Percentiles rank a stretch among this genome's conserved stretches.
phyloP scores from a whole-genome alignment of 2,797 vertebrate genomes.

The Siniperca obscura region DNA sequence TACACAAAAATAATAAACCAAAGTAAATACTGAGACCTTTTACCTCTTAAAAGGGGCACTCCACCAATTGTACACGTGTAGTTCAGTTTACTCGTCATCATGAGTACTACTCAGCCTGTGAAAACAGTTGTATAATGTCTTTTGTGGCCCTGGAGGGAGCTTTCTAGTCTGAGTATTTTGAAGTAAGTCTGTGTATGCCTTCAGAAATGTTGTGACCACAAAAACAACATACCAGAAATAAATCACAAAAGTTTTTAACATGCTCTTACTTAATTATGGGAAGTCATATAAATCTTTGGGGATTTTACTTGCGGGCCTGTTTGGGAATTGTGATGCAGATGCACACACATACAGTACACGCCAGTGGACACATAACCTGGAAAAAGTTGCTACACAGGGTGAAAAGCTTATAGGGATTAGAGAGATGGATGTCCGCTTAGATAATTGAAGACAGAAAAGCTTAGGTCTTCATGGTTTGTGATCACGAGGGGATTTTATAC shows the following conservation, averaged over 20 bases:
- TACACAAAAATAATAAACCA: no score
- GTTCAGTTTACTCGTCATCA: no score
- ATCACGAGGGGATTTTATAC: constrained; percentile 51
- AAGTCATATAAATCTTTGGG: neutral
- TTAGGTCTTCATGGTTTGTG: constrained; percentile 53
- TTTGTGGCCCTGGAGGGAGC: neutral
- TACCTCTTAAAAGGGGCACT: neutral
- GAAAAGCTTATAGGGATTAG: constrained; percentile 51
- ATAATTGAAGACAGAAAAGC: constrained; percentile 37
- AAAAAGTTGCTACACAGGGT: constrained; percentile 14
- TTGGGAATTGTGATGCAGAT: neutral
- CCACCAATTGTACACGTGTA: no score
- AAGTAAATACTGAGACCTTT: no score
- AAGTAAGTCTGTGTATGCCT: no score
- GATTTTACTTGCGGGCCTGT: neutral
- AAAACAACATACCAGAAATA: neutral
- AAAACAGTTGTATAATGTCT: neutral
- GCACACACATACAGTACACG: constrained; percentile 8
- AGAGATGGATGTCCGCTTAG: constrained; percentile 42
- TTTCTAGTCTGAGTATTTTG: no score
- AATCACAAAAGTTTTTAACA: neutral
- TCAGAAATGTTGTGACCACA: neutral
- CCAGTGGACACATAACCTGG: constrained; percentile 15
- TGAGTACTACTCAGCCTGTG: neutral
- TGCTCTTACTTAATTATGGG: neutral